These are phyloP conservation scores for Hestina assimilis DNA, from an alignment of 1,140 invertebrate genomes.

Conservation along the genomic window DNA sequence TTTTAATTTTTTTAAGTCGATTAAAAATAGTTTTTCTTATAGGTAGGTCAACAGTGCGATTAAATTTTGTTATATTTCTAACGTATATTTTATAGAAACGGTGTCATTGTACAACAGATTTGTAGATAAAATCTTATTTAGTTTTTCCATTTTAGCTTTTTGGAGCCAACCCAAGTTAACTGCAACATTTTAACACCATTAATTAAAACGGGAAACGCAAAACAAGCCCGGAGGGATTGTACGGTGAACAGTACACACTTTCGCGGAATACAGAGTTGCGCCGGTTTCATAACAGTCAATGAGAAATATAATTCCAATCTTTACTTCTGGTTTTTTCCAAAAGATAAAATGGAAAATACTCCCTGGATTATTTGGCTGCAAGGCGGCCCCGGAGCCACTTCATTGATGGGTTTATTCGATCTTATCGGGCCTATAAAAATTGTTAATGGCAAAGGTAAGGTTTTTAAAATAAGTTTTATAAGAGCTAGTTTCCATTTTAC, in stretches of 20 bases:
- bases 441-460: constrained; percentile 3
- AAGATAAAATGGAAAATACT: constrained; percentile 61
- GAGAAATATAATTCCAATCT: constrained; percentile 81
- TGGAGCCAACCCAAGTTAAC: not conserved
- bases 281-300: constrained; percentile 83
- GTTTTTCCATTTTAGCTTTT: not conserved
- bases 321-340: constrained; percentile 85
- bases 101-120: too few species aligned
- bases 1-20: too few species aligned
- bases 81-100: too few species aligned
- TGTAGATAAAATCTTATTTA: too few species aligned
- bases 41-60: too few species aligned
- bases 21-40: too few species aligned
- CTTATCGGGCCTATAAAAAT: constrained; percentile 84
- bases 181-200: constrained; percentile 79
- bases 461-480: too few species aligned
- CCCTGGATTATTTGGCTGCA: constrained; percentile 88
- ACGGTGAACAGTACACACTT: constrained; percentile 48
- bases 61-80: too few species aligned
- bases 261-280: constrained; percentile 71
- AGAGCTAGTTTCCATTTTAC: too few species aligned
- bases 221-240: constrained; percentile 44
- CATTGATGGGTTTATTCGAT: constrained; percentile 87
- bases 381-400: constrained; percentile 88
- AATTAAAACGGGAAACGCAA: constrained; percentile 77